Evolutionary conservation across 2,113 vertebrate species (phyloP), one percentile per base, ranked within the genome.

Genomic region (Strigops habroptila): DNA sequence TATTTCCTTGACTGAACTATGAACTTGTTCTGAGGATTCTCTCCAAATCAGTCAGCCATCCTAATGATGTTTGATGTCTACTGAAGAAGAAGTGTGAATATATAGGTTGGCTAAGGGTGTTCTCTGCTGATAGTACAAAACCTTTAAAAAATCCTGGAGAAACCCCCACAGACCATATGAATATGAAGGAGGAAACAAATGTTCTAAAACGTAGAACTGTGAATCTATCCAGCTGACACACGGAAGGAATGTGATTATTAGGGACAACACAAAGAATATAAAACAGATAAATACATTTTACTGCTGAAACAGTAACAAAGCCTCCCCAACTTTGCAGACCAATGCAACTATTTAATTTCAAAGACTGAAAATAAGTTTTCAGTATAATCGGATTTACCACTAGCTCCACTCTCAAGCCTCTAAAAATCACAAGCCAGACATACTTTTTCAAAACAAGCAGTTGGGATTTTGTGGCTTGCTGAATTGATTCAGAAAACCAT

Each of bases 401-500:
- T 63, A 83, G 3, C 22, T 94, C 41, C 44, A 52, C 44, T 88
- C 41, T 88, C n/a, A 77, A 86, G 46, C 24, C 31, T 70, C 63
- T 81, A 23, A 90, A 77, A 90, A 44, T 67, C 44, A 80, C 23
- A 81, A 88, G 19, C 33, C 68, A 95, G 86, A 74, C 55, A 59
- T 33, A 14, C 8, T 83, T 4, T 59, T 81, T 88, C 46, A 86
- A 78, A 86, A 92, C 55, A 27, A 83, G 19, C 31, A 28, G 94
- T 33, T 88, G 46, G 28, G 62, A 67, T 44, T 88, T 90, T 78
- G 49, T 77, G 60, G 30, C 12, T 81, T 78, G 46, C 43, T 78
- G 76, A 97, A 86, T 46, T 83, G 46, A 63, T 88, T 90, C 68
- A 93, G 71, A 92, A 94, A 92, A 86, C 33, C 28, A 46, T 53